Evolutionary conservation across 2,113 vertebrate genomes (phyloP).

Genomic region (Nothoprocta perdicaria): DNA sequence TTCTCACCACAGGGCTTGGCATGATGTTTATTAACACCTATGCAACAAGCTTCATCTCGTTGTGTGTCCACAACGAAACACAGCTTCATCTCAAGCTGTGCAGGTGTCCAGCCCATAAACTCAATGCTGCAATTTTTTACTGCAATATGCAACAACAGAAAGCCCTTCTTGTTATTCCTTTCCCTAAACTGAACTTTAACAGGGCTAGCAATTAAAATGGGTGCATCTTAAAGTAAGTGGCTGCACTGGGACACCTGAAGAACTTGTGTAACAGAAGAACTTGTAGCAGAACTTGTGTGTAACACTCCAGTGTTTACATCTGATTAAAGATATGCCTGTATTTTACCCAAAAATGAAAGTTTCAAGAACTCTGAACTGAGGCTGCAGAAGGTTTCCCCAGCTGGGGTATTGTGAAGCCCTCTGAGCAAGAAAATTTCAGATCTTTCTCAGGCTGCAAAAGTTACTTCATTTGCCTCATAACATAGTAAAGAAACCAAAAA

Average conservation of each 20-base stretch:
- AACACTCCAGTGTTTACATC: not conserved
- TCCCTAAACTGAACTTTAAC: not conserved
- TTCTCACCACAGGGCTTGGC: not conserved
- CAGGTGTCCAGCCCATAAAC: not conserved
- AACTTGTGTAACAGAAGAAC: too few species aligned
- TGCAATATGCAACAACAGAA: not conserved
- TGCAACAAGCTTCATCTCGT: fast-evolving
- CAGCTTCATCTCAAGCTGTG: too few species aligned
- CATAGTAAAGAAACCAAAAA: not conserved
- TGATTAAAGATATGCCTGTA: fast-evolving
- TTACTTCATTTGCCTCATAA: not conserved
- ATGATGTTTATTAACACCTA: not conserved
- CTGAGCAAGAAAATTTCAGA: not conserved
- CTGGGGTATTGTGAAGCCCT: not conserved
- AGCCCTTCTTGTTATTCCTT: not conserved
- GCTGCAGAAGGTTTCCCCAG: not conserved
- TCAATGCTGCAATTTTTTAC: not conserved
- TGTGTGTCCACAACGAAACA: too few species aligned
- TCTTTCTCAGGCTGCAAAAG: not conserved
- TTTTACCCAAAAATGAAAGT: not conserved
- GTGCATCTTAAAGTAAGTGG: not conserved
- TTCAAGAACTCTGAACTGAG: not conserved
- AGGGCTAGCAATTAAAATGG: not conserved
- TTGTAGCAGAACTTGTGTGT: not conserved
- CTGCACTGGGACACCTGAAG: not conserved